Conservation (phyloP, 1,140 invertebrate species). For the Hydropsyche tenuis region DNA sequence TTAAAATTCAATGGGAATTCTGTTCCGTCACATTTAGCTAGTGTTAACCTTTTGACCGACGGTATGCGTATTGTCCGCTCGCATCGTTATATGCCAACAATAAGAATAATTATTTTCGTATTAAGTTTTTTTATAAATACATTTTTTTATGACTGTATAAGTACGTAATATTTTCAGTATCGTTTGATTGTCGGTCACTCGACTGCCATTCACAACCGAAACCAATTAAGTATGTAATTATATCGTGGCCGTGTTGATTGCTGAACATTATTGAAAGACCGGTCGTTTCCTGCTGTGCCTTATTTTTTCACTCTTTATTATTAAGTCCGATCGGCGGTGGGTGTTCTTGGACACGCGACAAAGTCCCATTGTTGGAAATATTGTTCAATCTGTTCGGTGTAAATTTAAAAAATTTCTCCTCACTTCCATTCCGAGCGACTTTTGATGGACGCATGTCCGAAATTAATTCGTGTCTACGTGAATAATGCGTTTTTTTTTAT, state of each 20-base stretch:
- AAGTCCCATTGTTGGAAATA: too few relatives aligned
- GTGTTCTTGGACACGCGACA: not conserved
- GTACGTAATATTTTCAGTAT: not conserved
- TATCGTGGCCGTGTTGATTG: conserved; percentile 13
- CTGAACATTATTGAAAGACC: conserved; percentile 13
- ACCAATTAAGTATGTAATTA: conserved; percentile 17
- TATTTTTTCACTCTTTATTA: not conserved
- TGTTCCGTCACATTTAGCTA: not conserved
- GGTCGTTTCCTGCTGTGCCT: conserved; percentile 3
- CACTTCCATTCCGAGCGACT: too few relatives aligned
- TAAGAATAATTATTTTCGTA: conserved; percentile 18
- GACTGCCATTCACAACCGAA: conserved; percentile 15
- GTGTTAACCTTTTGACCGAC: not conserved
- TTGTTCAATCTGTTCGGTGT: too few relatives aligned
- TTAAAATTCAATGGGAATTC: too few relatives aligned
- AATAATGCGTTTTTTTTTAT: too few relatives aligned
- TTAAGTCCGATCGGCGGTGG: not conserved
- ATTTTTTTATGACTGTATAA: not conserved
- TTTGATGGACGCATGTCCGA: too few relatives aligned
- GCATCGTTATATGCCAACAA: not conserved
- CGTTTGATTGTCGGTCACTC: not conserved
- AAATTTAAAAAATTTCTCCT: too few relatives aligned
- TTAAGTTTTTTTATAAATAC: not conserved
- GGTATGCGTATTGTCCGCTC: not conserved
- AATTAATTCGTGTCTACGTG: too few relatives aligned